Conservation (phyloP, 2,888 invertebrate genomes). For the Lasioglossum villosulum region DNA sequence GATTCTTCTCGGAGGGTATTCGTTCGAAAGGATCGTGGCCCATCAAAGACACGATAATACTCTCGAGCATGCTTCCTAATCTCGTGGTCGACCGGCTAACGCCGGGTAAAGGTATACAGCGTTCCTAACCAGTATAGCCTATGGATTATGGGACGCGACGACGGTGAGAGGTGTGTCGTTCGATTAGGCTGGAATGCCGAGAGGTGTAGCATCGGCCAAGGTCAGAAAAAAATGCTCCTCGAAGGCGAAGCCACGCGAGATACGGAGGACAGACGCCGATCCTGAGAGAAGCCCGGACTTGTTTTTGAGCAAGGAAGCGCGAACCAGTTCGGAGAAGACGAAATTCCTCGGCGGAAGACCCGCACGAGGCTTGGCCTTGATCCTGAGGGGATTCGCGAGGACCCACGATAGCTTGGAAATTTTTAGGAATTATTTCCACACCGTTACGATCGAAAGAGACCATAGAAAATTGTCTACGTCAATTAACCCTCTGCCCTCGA, state of each 20-base stretch:
- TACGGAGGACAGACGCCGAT: constrained; percentile 42
- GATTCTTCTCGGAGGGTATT: background rate
- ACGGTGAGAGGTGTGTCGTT: constrained; percentile 73
- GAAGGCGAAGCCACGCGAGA: constrained; percentile 54
- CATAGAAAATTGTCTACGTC: background rate
- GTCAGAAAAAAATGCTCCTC: constrained; percentile 71
- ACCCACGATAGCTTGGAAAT: background rate
- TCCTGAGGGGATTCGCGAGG: constrained; percentile 4
- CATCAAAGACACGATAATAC: background rate
- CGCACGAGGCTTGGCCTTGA: background rate
- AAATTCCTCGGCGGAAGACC: constrained; percentile 11
- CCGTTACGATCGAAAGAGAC: background rate
- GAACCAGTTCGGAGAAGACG: constrained; percentile 45
- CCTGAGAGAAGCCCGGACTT: constrained; percentile 45
- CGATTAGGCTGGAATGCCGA: constrained; percentile 79
- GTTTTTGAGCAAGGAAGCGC: constrained; percentile 44
- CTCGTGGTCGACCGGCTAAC: background rate
- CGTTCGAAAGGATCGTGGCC: background rate
- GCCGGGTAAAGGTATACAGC: background rate
- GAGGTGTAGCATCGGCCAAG: constrained; percentile 77
- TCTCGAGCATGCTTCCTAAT: constrained; percentile 34
- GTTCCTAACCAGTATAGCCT: constrained; percentile 27
- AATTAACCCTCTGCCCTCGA: background rate
- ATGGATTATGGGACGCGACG: constrained; percentile 41
- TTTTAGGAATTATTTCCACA: background rate